Conservation (phyloP, 53 echinoderm and acorn worm genomes). For the Glandiceps talaboti region DNA sequence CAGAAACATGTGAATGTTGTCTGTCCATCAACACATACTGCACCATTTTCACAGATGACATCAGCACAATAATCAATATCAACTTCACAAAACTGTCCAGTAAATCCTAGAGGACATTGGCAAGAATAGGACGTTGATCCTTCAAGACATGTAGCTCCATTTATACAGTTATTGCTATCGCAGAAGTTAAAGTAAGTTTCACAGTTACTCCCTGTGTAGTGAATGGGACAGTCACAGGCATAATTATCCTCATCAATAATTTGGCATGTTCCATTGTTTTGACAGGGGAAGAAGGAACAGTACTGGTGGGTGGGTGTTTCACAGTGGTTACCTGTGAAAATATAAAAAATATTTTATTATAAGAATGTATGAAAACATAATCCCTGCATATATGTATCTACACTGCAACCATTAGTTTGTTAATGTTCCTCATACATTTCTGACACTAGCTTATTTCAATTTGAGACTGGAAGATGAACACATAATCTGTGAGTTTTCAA, state of each 20-base stretch:
- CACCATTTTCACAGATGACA: constrained; percentile 13
- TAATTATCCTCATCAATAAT: constrained; percentile 25
- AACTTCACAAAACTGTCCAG: constrained; percentile 33
- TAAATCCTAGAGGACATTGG: constrained; percentile 29
- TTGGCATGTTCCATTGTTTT: constrained; percentile 59
- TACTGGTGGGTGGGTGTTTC: constrained; percentile 40
- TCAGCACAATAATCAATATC: constrained; percentile 15
- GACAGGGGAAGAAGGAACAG: constrained; percentile 61
- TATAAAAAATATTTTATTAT: not conserved
- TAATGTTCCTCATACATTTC: too few species aligned
- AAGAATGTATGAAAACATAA: too few species aligned
- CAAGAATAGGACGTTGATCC: constrained; percentile 21
- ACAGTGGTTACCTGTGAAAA: constrained; percentile 36
- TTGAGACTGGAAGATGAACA: too few species aligned
- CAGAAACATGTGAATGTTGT: constrained; percentile 34
- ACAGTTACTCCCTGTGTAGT: constrained; percentile 47
- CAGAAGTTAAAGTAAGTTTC: constrained; percentile 48
- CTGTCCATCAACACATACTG: constrained; percentile 27
- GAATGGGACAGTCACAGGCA: constrained; percentile 30
- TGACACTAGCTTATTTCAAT: too few species aligned
- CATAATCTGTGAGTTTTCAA: too few species aligned
- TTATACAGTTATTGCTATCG: constrained; percentile 34
- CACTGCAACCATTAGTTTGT: too few species aligned
- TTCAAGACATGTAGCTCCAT: constrained; percentile 38
- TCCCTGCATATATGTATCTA: too few species aligned